Evolutionary conservation across 2,113 vertebrate species (phyloP).

Genomic region (Callorhinus ursinus): DNA sequence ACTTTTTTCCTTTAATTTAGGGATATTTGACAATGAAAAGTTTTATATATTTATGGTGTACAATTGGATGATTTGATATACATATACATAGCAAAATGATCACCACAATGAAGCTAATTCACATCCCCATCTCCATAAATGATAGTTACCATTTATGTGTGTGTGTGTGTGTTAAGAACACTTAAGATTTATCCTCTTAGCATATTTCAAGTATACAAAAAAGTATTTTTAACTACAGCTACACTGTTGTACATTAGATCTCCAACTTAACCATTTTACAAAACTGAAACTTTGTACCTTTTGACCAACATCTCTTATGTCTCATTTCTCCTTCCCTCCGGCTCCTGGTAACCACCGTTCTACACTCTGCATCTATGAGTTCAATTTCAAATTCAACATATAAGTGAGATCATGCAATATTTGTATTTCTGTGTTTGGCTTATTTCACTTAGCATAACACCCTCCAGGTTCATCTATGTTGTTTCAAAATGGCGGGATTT

Average conservation of each 20-base stretch:
- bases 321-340: neutral
- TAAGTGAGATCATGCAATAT: neutral
- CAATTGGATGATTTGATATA: neutral
- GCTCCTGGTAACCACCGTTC: neutral
- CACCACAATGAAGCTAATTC: neutral
- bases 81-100: neutral
- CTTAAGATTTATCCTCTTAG: neutral
- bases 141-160: neutral
- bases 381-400: neutral
- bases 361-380: neutral
- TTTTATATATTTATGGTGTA: neutral
- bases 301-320: neutral
- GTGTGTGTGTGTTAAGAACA: neutral
- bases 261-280: neutral
- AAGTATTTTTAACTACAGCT: neutral
- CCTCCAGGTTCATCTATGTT: neutral
- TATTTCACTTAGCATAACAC: neutral
- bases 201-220: neutral
- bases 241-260: neutral
- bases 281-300: neutral
- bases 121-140: neutral
- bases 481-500: neutral
- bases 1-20: neutral
- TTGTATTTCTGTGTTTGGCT: neutral
- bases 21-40: neutral